Conservation (phyloP, 2,888 invertebrate species). For the Lithophane socia region DNA sequence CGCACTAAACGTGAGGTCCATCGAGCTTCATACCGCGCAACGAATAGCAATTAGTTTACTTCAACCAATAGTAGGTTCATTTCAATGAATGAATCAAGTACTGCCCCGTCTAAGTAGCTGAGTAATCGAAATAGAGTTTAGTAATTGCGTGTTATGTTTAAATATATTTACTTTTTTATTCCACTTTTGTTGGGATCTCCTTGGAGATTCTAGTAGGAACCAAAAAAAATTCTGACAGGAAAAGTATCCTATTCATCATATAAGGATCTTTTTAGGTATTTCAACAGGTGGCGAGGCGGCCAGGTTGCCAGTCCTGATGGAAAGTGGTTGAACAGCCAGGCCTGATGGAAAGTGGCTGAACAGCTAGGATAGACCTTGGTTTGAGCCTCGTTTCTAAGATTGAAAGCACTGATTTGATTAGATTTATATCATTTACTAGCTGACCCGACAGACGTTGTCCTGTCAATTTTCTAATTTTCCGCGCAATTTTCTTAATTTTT, state of each 20-base stretch:
- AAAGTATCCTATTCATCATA: not conserved
- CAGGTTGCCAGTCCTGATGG: too few species aligned
- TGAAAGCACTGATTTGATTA: too few species aligned
- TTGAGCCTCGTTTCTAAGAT: too few species aligned
- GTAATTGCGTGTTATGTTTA: not conserved
- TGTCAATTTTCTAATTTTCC: too few species aligned
- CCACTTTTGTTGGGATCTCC: not conserved
- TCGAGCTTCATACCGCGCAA: constrained; percentile 23
- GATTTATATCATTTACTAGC: too few species aligned
- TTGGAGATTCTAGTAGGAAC: not conserved
- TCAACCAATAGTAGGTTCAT: constrained; percentile 55
- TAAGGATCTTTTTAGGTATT: not conserved
- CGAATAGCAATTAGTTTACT: constrained; percentile 49
- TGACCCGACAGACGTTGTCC: too few species aligned
- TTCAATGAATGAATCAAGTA: constrained; percentile 25
- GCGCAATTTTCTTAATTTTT: too few species aligned
- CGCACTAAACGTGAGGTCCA: constrained; percentile 68
- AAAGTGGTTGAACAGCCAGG: not conserved
- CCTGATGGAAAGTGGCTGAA: not conserved
- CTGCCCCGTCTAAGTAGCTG: constrained; percentile 3
- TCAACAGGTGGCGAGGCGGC: not conserved
- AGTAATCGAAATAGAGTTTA: not conserved
- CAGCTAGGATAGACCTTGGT: not conserved
- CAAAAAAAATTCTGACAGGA: not conserved
- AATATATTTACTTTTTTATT: not conserved